Evolutionary conservation across 2,113 vertebrate species (phyloP).

Genomic region (Saccopteryx leptura): DNA sequence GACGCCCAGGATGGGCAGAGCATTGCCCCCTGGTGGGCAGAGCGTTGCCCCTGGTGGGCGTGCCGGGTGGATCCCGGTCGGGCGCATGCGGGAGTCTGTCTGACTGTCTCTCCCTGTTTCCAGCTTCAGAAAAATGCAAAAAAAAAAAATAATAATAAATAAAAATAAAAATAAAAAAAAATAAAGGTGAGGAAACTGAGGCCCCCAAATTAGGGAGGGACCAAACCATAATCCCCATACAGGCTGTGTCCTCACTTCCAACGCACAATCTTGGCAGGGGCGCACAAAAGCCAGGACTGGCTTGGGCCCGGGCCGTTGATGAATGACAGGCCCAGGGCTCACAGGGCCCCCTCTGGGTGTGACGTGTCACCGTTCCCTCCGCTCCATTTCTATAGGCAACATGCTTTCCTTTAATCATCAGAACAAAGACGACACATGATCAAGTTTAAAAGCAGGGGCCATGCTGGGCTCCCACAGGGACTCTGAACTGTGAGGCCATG

Average conservation of each 20-base stretch:
- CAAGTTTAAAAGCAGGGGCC: background rate
- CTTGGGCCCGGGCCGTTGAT: background rate
- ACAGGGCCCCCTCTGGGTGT: too few species aligned
- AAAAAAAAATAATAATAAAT: too few species aligned
- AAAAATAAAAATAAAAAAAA: too few species aligned
- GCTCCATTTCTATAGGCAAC: background rate
- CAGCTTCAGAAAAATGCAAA: too few species aligned
- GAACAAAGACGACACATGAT: background rate
- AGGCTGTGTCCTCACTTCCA: background rate
- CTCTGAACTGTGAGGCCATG: background rate
- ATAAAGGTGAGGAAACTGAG: background rate
- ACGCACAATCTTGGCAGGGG: too few species aligned
- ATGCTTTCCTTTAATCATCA: background rate
- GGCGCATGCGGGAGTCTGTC: too few species aligned
- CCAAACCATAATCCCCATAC: background rate
- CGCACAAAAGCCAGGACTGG: background rate
- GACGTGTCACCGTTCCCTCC: fast-evolving
- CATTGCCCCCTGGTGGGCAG: too few species aligned
- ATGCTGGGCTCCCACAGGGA: background rate
- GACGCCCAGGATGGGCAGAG: too few species aligned
- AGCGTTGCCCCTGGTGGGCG: too few species aligned
- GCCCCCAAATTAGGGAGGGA: background rate
- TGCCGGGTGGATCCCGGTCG: too few species aligned
- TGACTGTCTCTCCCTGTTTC: too few species aligned
- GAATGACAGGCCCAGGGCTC: background rate